A percentile compares a stretch with the other conserved stretches of the same genome.
phyloP scores from a whole-genome alignment of 2,113 vertebrate genomes.

The Scomber colias region DNA sequence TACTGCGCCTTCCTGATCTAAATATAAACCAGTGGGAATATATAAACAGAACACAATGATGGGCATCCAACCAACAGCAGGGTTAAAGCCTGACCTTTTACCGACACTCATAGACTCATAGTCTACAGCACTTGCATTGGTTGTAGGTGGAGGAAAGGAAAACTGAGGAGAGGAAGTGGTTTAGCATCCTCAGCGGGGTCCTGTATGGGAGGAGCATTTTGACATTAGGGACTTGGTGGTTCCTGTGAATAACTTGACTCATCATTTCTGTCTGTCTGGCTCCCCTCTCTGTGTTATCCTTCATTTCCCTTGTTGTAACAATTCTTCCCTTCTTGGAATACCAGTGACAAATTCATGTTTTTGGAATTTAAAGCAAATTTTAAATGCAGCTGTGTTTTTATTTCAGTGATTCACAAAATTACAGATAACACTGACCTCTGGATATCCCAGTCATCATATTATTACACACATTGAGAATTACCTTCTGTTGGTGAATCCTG shows the following conservation, averaged over 20 bases:
- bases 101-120: conserved; percentile 36
- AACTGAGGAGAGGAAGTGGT: conserved; percentile 51
- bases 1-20: conserved; percentile 55
- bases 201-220: conserved; percentile 6
- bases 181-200: conserved; percentile 39
- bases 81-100: conserved; percentile 65
- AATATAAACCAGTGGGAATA: conserved; percentile 71
- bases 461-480: conserved; percentile 20
- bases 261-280: conserved; percentile 49
- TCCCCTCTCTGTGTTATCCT: neutral
- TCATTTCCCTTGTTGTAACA: conserved; percentile 16
- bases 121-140: neutral
- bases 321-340: conserved; percentile 41
- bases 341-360: conserved; percentile 18
- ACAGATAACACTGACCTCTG: conserved; percentile 16
- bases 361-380: conserved; percentile 19
- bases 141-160: conserved; percentile 42
- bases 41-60: conserved; percentile 71
- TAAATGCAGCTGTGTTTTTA: conserved; percentile 20
- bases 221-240: conserved; percentile 13
- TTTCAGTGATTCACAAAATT: conserved; percentile 4
- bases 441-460: conserved; percentile 21
- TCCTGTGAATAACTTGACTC: conserved; percentile 46
- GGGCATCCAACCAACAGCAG: conserved; percentile 43
- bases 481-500: neutral